Conservation (phyloP, 2,113 vertebrate species). For the Amphiprion ocellaris region DNA sequence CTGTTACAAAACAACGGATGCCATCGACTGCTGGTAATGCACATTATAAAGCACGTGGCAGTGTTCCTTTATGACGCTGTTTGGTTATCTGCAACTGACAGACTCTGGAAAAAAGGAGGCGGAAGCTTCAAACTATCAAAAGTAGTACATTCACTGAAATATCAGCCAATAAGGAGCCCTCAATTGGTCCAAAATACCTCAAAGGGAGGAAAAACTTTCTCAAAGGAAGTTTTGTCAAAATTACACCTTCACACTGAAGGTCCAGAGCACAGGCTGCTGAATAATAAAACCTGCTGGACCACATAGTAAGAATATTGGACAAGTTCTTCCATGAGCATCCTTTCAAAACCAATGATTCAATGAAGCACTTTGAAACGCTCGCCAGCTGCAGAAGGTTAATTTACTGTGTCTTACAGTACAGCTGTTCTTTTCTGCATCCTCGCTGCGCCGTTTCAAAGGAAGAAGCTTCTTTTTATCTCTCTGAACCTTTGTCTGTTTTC, state of each 20-base stretch:
- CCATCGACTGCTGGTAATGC: background rate
- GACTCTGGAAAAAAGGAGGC: too few species aligned
- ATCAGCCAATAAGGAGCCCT: too few species aligned
- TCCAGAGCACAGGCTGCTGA: too few species aligned
- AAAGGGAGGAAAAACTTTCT: too few species aligned
- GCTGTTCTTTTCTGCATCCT: constrained; percentile 26
- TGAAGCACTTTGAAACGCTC: constrained; percentile 34
- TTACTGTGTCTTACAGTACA: constrained; percentile 37
- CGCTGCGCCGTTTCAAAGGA: background rate
- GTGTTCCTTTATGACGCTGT: constrained; percentile 2
- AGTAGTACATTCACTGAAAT: too few species aligned
- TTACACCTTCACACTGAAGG: too few species aligned
- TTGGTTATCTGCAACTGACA: background rate
- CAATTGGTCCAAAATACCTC: too few species aligned
- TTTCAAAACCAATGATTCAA: background rate
- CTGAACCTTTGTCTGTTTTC: background rate
- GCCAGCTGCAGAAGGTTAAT: constrained; percentile 38
- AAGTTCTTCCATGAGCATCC: too few species aligned
- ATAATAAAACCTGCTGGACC: too few species aligned
- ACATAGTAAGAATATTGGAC: too few species aligned
- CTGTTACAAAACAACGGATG: constrained; percentile 29
- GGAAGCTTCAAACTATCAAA: too few species aligned
- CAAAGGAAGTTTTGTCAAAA: too few species aligned
- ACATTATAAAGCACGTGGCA: background rate
- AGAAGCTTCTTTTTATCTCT: background rate